phyloP scores from a whole-genome alignment of 2,113 vertebrate genomes.

The Orthonyx spaldingii region DNA sequence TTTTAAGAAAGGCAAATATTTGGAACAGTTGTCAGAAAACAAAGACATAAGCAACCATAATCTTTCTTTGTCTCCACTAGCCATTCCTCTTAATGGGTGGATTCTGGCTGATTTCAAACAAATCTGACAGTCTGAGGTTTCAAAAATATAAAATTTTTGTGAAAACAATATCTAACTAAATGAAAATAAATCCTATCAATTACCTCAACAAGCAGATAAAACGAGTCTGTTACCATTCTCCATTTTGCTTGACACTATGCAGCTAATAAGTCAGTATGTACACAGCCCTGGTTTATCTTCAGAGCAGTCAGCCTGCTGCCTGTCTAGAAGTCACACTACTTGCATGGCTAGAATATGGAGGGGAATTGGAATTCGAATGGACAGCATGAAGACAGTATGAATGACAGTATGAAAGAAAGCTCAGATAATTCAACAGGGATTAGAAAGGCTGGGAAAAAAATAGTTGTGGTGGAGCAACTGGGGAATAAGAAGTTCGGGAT shows the following conservation, averaged over 20 bases:
- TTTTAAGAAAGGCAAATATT: neutral
- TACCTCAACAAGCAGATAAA: neutral
- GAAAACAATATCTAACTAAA: neutral
- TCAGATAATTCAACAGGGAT: neutral
- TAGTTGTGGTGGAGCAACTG: neutral
- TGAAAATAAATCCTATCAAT: neutral
- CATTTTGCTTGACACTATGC: neutral
- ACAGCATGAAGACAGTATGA: neutral
- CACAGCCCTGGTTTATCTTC: neutral
- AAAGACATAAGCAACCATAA: neutral
- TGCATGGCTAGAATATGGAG: neutral
- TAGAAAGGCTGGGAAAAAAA: neutral
- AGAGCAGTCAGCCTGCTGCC: neutral
- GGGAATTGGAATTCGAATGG: neutral
- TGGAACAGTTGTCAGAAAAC: neutral
- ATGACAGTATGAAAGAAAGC: neutral
- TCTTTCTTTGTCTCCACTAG: neutral
- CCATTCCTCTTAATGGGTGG: neutral
- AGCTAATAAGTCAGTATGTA: neutral
- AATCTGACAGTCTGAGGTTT: neutral
- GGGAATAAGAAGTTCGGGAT: neutral
- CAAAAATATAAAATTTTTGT: neutral
- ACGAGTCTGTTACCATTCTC: neutral
- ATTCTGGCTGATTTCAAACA: neutral
- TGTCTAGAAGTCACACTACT: neutral